Conservation (phyloP, 1,140 invertebrate species). For the Halesus radiatus region DNA sequence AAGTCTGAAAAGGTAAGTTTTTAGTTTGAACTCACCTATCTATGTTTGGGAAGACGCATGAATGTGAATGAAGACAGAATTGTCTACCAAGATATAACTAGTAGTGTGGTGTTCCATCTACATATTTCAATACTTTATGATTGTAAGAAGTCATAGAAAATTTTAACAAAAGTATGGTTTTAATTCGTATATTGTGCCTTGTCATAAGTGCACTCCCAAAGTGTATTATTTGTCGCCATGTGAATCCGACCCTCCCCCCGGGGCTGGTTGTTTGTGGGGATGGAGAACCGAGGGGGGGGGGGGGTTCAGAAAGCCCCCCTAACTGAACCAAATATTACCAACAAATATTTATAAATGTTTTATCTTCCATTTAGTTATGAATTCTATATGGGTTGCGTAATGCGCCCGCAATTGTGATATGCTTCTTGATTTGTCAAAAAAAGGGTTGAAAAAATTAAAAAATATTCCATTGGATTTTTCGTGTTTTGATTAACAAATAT, state of each 20-base stretch:
- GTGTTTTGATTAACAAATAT: too few relatives aligned
- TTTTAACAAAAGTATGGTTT: too few relatives aligned
- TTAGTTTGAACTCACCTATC: too few relatives aligned
- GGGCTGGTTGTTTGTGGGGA: conserved; percentile 6
- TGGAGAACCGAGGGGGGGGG: not conserved
- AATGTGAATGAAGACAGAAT: too few relatives aligned
- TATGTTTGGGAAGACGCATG: too few relatives aligned
- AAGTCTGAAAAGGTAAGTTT: too few relatives aligned
- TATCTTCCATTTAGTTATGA: conserved; percentile 58
- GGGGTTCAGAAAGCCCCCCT: conserved; percentile 44
- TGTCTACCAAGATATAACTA: too few relatives aligned
- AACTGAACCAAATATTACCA: conserved; percentile 54
- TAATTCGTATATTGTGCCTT: conserved; percentile 37
- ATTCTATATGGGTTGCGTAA: conserved; percentile 49
- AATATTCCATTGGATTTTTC: not conserved
- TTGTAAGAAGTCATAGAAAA: too few relatives aligned
- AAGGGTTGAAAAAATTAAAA: conserved; percentile 15
- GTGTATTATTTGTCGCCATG: conserved; percentile 44
- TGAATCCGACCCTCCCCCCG: conserved; percentile 34
- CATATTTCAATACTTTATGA: too few relatives aligned
- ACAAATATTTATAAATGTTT: conserved; percentile 59
- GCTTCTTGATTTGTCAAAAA: not conserved
- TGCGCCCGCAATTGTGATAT: conserved; percentile 44
- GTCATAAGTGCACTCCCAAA: conserved; percentile 50
- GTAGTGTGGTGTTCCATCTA: too few relatives aligned